Conservation (phyloP, 2,888 invertebrate genomes). For the Prenolepis imparis region DNA sequence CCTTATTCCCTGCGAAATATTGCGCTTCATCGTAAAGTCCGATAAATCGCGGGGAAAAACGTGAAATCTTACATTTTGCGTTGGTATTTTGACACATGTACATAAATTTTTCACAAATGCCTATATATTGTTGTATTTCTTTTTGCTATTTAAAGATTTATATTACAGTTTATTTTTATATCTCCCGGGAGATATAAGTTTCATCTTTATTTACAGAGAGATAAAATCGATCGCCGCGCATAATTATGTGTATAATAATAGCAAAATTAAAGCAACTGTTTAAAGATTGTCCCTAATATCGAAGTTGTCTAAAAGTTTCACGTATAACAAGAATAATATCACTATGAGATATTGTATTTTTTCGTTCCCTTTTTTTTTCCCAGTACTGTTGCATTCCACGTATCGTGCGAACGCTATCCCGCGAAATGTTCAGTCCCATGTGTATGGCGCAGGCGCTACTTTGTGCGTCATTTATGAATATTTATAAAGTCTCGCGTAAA, state of each 20-base stretch:
- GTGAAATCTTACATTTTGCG: neutral
- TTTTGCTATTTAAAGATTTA: neutral
- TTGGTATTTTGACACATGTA: neutral
- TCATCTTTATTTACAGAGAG: neutral
- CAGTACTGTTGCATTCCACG: slow-evolving; percentile 44
- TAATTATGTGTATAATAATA: neutral
- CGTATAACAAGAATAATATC: slow-evolving; percentile 36
- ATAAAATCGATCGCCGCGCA: neutral
- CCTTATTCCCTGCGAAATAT: neutral
- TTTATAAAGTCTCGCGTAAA: slow-evolving; percentile 28
- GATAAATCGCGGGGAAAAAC: neutral
- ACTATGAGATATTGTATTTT: neutral
- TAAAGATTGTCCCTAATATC: neutral
- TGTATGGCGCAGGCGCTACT: slow-evolving; percentile 35
- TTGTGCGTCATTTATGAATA: slow-evolving; percentile 49
- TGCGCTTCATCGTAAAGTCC: neutral
- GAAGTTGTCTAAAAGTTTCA: neutral
- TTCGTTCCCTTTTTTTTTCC: neutral
- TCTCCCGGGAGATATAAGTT: neutral
- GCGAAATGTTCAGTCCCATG: slow-evolving; percentile 38
- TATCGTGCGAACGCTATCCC: slow-evolving; percentile 39
- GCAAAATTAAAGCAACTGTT: neutral
- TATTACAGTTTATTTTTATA: neutral
- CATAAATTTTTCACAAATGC: neutral
- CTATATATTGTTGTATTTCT: neutral